Conservation (phyloP, 1,140 invertebrate species). For the Antheraea pernyi region DNA sequence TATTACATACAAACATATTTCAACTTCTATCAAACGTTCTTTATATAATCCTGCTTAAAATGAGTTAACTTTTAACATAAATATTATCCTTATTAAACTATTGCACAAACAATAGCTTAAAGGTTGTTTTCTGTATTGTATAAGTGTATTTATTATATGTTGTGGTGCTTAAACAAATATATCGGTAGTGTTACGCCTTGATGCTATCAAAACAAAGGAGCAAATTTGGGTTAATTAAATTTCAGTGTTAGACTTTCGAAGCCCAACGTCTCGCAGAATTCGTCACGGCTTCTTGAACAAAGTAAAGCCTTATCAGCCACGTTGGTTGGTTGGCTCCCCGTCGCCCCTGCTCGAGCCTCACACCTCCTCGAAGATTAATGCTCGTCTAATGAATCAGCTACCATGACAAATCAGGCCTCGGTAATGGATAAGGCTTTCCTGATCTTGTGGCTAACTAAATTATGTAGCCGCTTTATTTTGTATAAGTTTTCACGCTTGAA, state of each 20-base stretch:
- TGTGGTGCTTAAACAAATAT: not conserved
- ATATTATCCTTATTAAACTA: too few relatives aligned
- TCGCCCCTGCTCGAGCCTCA: constrained; percentile 18
- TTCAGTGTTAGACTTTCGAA: constrained; percentile 44
- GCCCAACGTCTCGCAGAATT: constrained; percentile 37
- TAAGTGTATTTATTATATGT: not conserved
- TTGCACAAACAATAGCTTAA: too few relatives aligned
- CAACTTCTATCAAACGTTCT: too few relatives aligned
- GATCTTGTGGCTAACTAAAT: constrained; percentile 50
- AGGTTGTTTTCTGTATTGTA: too few relatives aligned
- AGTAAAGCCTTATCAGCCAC: constrained; percentile 55
- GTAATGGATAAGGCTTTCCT: constrained; percentile 56
- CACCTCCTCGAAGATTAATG: constrained; percentile 56
- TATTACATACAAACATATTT: too few relatives aligned
- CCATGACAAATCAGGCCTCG: constrained; percentile 55
- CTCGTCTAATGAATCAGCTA: constrained; percentile 60
- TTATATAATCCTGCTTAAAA: too few relatives aligned
- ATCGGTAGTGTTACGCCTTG: constrained; percentile 18
- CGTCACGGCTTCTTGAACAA: constrained; percentile 51
- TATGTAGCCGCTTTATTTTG: constrained; percentile 43
- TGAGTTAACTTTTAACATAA: too few relatives aligned
- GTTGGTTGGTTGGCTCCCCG: constrained; percentile 33
- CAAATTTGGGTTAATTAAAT: constrained; percentile 63
- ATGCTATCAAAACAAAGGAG: constrained; percentile 47
- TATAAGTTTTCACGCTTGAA: constrained; percentile 4